phyloP scores from a whole-genome alignment of 2,797 vertebrate species.

The Schizothorax lantsangensis region DNA sequence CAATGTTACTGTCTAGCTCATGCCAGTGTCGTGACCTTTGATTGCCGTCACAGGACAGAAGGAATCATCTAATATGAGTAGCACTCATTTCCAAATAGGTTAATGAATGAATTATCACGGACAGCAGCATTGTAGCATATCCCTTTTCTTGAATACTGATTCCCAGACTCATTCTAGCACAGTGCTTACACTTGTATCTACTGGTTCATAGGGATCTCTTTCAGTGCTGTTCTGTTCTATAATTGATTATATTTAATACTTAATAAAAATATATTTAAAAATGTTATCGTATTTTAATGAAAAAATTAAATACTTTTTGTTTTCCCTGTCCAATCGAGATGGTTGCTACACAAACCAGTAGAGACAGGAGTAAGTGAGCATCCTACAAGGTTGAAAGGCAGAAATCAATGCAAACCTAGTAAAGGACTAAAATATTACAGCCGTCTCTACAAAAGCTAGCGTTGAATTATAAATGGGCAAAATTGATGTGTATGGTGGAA shows the following conservation, averaged over 20 bases:
- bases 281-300: not conserved
- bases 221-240: conserved; percentile 33
- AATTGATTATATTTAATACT: not conserved
- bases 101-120: not conserved
- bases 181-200: conserved; percentile 76
- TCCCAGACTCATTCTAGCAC: conserved; percentile 17
- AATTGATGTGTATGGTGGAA: not conserved
- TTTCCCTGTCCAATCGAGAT: conserved; percentile 77
- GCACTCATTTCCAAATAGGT: not conserved
- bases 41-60: conserved; percentile 27
- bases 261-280: not conserved
- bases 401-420: conserved; percentile 35
- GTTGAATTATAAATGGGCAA: conserved; percentile 54
- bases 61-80: conserved; percentile 27
- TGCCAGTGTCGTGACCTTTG: conserved; percentile 30
- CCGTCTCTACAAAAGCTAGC: conserved; percentile 22
- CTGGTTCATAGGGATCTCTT: conserved; percentile 72
- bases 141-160: not conserved
- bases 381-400: conserved; percentile 44
- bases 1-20: conserved; percentile 49
- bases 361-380: conserved; percentile 74
- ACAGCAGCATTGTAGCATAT: not conserved
- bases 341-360: conserved; percentile 82
- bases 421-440: conserved; percentile 27
- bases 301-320: conserved; percentile 11